Base-by-base conservation (phyloP, 35 echinoderm and acorn worm genomes). In the Acanthaster planci region DNA sequence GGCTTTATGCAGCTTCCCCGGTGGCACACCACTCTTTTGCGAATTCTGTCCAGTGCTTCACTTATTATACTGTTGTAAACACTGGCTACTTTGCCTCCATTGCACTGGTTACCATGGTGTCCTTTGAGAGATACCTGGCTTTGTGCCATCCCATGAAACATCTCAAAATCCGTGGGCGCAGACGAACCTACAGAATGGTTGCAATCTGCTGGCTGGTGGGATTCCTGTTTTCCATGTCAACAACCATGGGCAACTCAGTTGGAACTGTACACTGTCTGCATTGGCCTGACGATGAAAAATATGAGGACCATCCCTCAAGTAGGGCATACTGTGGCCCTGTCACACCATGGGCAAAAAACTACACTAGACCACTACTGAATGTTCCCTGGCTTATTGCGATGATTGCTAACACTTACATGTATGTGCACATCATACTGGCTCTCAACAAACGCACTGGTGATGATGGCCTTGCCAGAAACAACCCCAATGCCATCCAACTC, bases 121-220 rank as follows among this genome's bases (percentile, higher is more conserved):
- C 81, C 4, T 31, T 51, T 40, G 81, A 83, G 37, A 31, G 81
- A 59, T 83, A 83, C 27, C 81, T 83, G 1, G 52, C 81, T 2
- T 31, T 83, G 32, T 83, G 81, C 19, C 52, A 83, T 83, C 81
- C 81, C 12, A 58, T 83, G 7, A 54, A 37, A 14, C 81, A 83
- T 27, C 27, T 27, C 35, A 59, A 17, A 53, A 83, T 83, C 38
- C 52, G 81, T 19, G 53, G 81, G 6, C 53, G 56, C 15, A 57
- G 81, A 40, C 55, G 81, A 59, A 57, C 81, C 52, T 82, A 16
- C 37, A 23, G 52, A 56, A 37, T 82, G 53, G 31, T 82, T 29
- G 29, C 51, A 30, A 30, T 34, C 29, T 52, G 51, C 7, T 82
- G 80, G 80, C 10, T 53, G 47, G 31, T 26, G 1, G 60, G 60